These are phyloP conservation scores for Dryas iulia DNA, from an alignment of 1,140 invertebrate genomes.

Conservation along the genomic window DNA sequence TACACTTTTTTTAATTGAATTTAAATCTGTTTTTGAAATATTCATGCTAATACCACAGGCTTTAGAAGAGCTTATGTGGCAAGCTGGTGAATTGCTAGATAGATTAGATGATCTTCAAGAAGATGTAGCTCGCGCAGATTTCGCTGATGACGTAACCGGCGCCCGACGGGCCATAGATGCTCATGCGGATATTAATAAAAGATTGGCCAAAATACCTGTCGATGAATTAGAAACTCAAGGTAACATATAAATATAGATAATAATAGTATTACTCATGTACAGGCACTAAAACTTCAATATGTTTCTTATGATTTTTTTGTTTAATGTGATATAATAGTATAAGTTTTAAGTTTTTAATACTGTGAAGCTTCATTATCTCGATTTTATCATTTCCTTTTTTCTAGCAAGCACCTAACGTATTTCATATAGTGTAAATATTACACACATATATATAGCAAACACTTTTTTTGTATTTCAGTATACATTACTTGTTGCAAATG, in stretches of 20 bases:
- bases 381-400: no score
- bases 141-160: slow-evolving; percentile 94
- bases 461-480: no score
- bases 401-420: no score
- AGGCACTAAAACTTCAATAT: no score
- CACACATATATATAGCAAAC: no score
- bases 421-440: no score
- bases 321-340: no score
- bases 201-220: slow-evolving; percentile 95
- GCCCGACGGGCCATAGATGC: slow-evolving; percentile 95
- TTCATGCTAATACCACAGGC: slow-evolving; percentile 71
- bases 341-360: no score
- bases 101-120: slow-evolving; percentile 95
- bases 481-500: no score
- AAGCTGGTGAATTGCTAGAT: slow-evolving; percentile 94
- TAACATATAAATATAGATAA: slow-evolving; percentile 41
- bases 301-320: no score
- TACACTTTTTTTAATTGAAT: no score
- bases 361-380: no score
- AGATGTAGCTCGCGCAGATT: slow-evolving; percentile 93
- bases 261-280: neutral
- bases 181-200: slow-evolving; percentile 96
- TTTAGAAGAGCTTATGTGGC: slow-evolving; percentile 97
- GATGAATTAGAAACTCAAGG: slow-evolving; percentile 92
- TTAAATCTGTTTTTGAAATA: neutral